phyloP scores from a whole-genome alignment of 2,113 vertebrate species.

The Peromyscus maniculatus region DNA sequence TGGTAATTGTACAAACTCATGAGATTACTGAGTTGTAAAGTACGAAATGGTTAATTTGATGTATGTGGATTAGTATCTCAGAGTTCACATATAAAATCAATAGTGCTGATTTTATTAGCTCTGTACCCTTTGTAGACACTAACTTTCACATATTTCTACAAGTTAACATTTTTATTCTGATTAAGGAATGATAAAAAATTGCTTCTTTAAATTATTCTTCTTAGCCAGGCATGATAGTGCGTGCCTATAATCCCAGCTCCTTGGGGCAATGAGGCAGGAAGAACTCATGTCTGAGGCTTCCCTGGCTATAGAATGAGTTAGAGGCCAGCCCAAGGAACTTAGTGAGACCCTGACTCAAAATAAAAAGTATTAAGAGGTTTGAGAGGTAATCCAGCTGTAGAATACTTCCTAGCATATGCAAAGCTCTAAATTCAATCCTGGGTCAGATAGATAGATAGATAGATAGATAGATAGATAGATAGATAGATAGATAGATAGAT shows the following conservation, averaged over 20 bases:
- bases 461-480: neutral
- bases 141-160: conserved; percentile 57
- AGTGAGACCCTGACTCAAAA: neutral
- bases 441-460: neutral
- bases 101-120: neutral
- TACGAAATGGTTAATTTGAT: conserved; percentile 31
- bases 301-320: neutral
- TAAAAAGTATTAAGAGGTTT: neutral
- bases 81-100: conserved; percentile 12
- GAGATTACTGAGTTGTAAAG: conserved; percentile 14
- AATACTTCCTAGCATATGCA: neutral
- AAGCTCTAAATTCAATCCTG: neutral
- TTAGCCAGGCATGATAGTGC: neutral
- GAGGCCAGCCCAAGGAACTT: neutral
- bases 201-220: conserved; percentile 48
- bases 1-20: neutral
- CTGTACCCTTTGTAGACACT: conserved; percentile 28
- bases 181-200: conserved; percentile 33
- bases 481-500: neutral
- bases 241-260: neutral
- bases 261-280: neutral
- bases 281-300: neutral
- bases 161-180: conserved; percentile 51
- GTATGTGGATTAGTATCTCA: conserved; percentile 31
- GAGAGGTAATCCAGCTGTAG: neutral